Base-by-base conservation (phyloP, 2,113 vertebrate species). In the Malurus cyaneus region DNA sequence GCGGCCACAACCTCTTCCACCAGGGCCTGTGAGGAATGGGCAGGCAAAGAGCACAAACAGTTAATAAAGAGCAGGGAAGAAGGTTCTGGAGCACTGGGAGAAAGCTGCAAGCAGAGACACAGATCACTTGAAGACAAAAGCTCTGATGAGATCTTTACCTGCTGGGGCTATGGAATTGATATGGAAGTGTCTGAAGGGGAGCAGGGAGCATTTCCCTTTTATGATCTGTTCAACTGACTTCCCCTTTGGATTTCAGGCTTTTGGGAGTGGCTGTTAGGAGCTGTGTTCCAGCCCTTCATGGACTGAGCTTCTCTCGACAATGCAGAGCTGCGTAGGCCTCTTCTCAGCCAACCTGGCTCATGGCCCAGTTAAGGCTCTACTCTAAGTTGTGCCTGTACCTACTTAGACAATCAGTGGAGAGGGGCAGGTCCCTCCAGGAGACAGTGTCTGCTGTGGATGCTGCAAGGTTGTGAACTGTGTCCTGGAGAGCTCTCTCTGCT, bases 261-360 rank as follows among this genome's bases (percentile, higher is more conserved):
- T 14, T 57, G 29, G 49, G 12, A 74, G 46, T 1, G 5, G 50
- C 56, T 7, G 17, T 41, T 20, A 44, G 50, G 34, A 73, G 42
- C 39, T 5, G 19, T 1, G 1, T 26, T 21, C n/a, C 26, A 62
- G 65, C 32, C 57, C n/a, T 59, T 23, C 64, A 42, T 41, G 53
- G 11, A 49, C 5, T 18, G 16, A 7, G 32, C 47, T 67, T 18
- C 53, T 34, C 49, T 61, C 26, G 16, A 62, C 21, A 46, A 16
- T 2, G 12, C 36, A 29, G 1, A 39, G 39, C 52, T 29, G 32
- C 0, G 0, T 3, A 34, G 46, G 23, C 39, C 29, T 52, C 44
- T 52, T 72, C 61, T 46, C 50, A 44, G 21, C 44, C 32, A 32
- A 34, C 41, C 31, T 65, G 66, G 24, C 13, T 12, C 28, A 26